These are phyloP conservation scores for Megaceryle maxima DNA, from an alignment of 2,113 vertebrate species.

Conservation along the genomic window DNA sequence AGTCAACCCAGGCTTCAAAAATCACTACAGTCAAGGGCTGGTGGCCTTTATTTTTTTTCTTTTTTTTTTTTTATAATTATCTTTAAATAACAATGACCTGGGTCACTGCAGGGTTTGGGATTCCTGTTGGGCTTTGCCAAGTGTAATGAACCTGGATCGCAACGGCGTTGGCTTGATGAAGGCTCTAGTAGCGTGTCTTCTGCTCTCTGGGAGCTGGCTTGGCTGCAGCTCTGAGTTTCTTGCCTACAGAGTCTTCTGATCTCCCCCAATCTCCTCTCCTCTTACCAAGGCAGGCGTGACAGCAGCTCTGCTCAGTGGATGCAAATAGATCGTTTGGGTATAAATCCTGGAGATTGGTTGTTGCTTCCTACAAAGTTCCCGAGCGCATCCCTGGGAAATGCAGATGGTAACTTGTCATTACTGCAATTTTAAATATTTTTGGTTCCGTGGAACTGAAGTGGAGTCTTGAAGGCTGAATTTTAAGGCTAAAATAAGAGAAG, in stretches of 20 bases:
- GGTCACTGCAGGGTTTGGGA: neutral
- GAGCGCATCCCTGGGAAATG: neutral
- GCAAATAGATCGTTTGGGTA: constrained; percentile 32
- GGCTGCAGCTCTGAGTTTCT: constrained; percentile 7
- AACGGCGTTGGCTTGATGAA: neutral
- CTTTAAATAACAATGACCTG: neutral
- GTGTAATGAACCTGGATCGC: neutral
- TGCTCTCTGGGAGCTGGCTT: constrained; percentile 44
- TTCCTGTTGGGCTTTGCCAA: neutral
- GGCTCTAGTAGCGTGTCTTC: constrained; percentile 8
- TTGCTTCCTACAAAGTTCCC: constrained; percentile 14
- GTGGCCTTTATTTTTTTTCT: neutral
- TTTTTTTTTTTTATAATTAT: too few species aligned
- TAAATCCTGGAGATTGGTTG: constrained; percentile 54
- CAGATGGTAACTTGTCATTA: constrained; percentile 34
- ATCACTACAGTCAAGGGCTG: neutral
- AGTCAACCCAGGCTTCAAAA: neutral
- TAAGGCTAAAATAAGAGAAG: constrained; percentile 40
- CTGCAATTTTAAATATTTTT: constrained; percentile 35
- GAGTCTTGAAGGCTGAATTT: constrained; percentile 38
- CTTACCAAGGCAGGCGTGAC: neutral
- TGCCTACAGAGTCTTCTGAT: neutral
- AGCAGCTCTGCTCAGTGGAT: neutral
- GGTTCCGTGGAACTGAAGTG: neutral
- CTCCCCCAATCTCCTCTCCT: neutral